phyloP scores from a whole-genome alignment of 2,888 invertebrate genomes.

The Tipula lateralis region DNA sequence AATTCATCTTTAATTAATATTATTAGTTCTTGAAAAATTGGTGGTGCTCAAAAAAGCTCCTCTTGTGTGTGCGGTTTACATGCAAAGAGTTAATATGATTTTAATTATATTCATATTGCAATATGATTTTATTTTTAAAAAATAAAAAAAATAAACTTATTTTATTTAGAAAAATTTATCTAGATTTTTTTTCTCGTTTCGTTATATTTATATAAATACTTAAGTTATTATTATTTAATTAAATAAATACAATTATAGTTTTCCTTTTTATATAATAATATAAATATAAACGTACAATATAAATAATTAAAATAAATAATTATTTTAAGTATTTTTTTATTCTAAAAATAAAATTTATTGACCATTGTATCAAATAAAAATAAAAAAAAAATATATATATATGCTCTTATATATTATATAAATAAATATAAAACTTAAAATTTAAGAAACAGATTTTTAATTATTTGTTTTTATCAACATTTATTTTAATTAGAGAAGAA shows the following conservation, averaged over 20 bases:
- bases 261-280: background rate
- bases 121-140: constrained; percentile 14
- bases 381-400: background rate
- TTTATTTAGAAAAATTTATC: background rate
- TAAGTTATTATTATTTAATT: background rate
- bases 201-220: background rate
- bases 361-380: background rate
- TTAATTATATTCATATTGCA: background rate
- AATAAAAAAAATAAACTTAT: background rate
- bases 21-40: background rate
- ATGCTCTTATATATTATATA: background rate
- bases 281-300: constrained; percentile 8
- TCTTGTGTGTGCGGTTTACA: background rate
- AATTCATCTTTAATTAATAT: background rate
- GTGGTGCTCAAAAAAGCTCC: background rate
- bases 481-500: background rate
- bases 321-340: constrained; percentile 14
- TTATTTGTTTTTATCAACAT: background rate
- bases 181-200: background rate
- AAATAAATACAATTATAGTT: background rate
- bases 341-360: background rate
- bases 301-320: no score
- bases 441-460: background rate
- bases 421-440: background rate
- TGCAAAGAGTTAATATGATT: background rate